A percentile compares a stretch with the other conserved stretches of the same genome.
Evolutionary conservation across 2,888 invertebrate genomes (phyloP).

Genomic region (Orchesella flavescens): DNA sequence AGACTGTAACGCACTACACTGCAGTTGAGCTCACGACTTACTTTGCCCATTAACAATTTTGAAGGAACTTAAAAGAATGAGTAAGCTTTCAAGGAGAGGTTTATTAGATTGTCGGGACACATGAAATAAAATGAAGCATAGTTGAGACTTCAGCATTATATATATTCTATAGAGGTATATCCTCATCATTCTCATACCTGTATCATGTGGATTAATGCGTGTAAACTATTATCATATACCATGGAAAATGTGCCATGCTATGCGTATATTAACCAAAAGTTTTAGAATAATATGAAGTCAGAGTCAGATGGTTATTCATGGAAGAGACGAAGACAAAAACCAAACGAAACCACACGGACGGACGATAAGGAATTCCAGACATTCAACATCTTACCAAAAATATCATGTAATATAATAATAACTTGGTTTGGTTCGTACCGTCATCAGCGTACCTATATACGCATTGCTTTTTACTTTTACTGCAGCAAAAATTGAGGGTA

Average conservation of each 20-base stretch:
- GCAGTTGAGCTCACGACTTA: conserved; percentile 46
- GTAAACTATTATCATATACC: no score
- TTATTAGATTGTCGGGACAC: conserved; percentile 17
- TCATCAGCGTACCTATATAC: background rate
- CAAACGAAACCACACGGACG: conserved; percentile 55
- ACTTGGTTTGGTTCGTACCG: background rate
- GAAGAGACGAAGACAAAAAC: conserved; percentile 18
- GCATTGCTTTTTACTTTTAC: background rate
- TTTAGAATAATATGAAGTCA: no score
- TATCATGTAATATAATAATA: conserved; percentile 15
- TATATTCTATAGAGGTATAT: no score
- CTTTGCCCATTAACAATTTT: conserved; percentile 45
- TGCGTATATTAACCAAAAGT: no score
- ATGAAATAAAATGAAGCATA: background rate
- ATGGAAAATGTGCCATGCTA: no score
- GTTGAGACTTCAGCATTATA: no score
- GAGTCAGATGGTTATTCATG: background rate
- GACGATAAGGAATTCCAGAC: conserved; percentile 45
- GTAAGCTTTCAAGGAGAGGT: background rate
- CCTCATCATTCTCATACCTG: no score
- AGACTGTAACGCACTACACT: conserved; percentile 25
- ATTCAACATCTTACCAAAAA: conserved; percentile 36
- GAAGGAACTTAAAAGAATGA: conserved; percentile 17
- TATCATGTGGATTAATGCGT: no score
- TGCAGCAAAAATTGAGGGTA: conserved; percentile 28